These are phyloP conservation scores for Carcharodon carcharias DNA, from an alignment of 2,797 vertebrate genomes.

Conservation along the genomic window DNA sequence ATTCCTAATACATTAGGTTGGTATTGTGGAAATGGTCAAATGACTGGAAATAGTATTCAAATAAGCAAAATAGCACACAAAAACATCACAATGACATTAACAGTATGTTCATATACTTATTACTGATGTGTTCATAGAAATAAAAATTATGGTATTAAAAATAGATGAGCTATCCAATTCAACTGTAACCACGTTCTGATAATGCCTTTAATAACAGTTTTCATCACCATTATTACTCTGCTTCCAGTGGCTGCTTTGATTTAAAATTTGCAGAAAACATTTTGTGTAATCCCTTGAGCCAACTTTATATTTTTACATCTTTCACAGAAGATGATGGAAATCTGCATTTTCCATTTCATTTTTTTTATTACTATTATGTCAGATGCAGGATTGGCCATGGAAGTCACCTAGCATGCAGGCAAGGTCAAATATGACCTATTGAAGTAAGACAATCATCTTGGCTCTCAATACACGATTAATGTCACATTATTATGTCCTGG, in stretches of 20 bases:
- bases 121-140: slow-evolving; percentile 1
- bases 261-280: slow-evolving; percentile 22
- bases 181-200: slow-evolving; percentile 31
- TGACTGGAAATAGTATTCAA: background rate
- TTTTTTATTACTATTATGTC: slow-evolving; percentile 33
- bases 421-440: slow-evolving; percentile 57
- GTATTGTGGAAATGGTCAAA: background rate
- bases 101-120: background rate
- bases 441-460: slow-evolving; percentile 53
- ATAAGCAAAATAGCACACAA: background rate
- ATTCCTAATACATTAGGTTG: background rate
- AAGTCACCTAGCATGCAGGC: slow-evolving; percentile 30
- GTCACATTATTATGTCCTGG: slow-evolving; percentile 80
- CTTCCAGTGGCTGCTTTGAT: slow-evolving; percentile 32
- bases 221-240: slow-evolving; percentile 27
- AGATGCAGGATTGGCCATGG: slow-evolving; percentile 4
- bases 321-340: slow-evolving; percentile 17
- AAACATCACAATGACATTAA: slow-evolving; percentile 8
- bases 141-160: slow-evolving; percentile 21
- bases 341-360: slow-evolving; percentile 24
- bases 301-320: slow-evolving; percentile 25
- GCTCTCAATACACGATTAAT: slow-evolving; percentile 60
- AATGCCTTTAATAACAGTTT: slow-evolving; percentile 24
- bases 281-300: slow-evolving; percentile 21
- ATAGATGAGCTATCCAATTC: slow-evolving; percentile 24